Evolutionary conservation across 1,140 invertebrate species (phyloP).

Genomic region (Platorchestia sp.): DNA sequence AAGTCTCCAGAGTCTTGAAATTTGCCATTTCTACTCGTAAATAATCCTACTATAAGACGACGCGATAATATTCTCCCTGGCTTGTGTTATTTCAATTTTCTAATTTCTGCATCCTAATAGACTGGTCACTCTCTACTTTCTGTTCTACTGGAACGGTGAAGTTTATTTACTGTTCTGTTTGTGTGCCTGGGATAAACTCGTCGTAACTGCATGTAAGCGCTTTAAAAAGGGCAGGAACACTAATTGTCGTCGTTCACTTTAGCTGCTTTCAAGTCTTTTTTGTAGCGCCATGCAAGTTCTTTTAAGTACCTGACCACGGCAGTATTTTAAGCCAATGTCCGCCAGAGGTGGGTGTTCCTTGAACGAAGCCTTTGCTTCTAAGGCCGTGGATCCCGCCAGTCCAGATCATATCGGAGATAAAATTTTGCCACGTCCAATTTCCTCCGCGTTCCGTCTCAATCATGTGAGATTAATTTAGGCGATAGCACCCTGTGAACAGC

Average conservation of each 20-base stretch:
- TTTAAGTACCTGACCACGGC: slow-evolving; percentile 46
- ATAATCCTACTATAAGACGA: not conserved
- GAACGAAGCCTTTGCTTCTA: slow-evolving; percentile 20
- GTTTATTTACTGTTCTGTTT: not conserved
- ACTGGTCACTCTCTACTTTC: not conserved
- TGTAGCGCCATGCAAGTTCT: slow-evolving; percentile 1
- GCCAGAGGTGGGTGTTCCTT: slow-evolving; percentile 45
- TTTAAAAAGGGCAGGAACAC: slow-evolving; percentile 12
- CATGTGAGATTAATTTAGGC: slow-evolving; percentile 55
- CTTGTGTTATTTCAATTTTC: not conserved
- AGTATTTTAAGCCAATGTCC: slow-evolving; percentile 34
- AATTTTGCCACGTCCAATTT: slow-evolving; percentile 54
- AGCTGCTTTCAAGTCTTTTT: slow-evolving; percentile 25
- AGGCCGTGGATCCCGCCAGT: slow-evolving; percentile 40
- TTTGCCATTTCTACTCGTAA: not conserved
- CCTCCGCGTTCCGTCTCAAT: slow-evolving; percentile 52
- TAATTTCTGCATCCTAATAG: not conserved
- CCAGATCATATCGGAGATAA: slow-evolving; percentile 54
- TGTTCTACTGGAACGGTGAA: not conserved
- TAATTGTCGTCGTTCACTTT: slow-evolving; percentile 16
- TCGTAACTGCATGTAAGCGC: not conserved
- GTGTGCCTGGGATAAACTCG: not conserved
- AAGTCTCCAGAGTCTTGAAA: not conserved
- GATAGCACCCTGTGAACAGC: slow-evolving; percentile 54
- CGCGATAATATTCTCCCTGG: not conserved